Base-by-base conservation (phyloP, 2,113 vertebrate species). In the Marmota monax region DNA sequence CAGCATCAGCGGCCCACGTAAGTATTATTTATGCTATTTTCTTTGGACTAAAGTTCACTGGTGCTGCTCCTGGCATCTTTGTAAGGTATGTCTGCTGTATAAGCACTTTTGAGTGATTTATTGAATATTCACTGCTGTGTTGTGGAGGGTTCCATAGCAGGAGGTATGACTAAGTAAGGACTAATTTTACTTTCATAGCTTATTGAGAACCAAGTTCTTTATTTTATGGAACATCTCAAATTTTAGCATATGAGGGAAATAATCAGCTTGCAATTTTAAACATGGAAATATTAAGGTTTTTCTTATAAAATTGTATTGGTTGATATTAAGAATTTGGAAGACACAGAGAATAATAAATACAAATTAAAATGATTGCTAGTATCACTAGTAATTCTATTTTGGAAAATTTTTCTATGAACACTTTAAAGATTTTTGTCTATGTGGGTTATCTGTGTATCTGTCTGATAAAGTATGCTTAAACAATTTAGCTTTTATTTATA, bases 401-500 rank as follows among this genome's bases (percentile, higher is more conserved):
- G 2, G 61, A 95, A 94, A 84, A 88, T 69, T 5, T 90, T 29
- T 70, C 27, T 63, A 56, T 61, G 37, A n/a, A 32, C 16, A 42
- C 77, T 61, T 72, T 91, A 91, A 73, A 95, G 32, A 82, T 88
- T 9, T 14, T 9, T 14, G 13, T 84, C 17, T 84, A 0, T 94
- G 2, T 80, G 27, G 1, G 53, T 91, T 80, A n/a, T 39, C 25
- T 61, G 22, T 72, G 53, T 48, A 6, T 51, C 16, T 32, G 5
- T 32, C 39, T 88, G 58, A 84, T 51, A 84, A 73, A 86, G 51
- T 22, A 39, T 76, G 1, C 67, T 90, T 74, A 95, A 92, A 78
- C 3, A 94, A 13, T 82, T 58, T 83, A 56, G 18, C 8, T 96
- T 96, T 93, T 77, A 80, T 85, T 91, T 89, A 53, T 91, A 37